These are phyloP conservation scores for Dione juno DNA, from an alignment of 2,888 invertebrate genomes.

Conservation along the genomic window DNA sequence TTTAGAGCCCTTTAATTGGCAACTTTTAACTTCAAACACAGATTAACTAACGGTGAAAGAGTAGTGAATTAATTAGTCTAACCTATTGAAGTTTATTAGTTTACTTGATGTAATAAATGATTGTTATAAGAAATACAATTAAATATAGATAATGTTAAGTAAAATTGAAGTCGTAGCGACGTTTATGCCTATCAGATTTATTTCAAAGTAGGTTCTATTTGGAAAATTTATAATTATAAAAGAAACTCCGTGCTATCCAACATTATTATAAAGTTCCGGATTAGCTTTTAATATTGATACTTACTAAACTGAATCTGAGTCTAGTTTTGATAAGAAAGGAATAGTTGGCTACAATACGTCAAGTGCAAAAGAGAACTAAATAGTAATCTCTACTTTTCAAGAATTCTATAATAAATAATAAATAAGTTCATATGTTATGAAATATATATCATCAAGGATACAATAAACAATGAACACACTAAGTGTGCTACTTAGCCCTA, in stretches of 20 bases:
- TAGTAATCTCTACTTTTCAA: too few relatives aligned
- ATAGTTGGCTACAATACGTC: too few relatives aligned
- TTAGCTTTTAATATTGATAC: too few relatives aligned
- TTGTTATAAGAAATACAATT: neutral
- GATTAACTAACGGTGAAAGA: conserved; percentile 43
- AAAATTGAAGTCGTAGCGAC: neutral
- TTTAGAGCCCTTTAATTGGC: conserved; percentile 44
- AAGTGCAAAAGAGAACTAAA: too few relatives aligned
- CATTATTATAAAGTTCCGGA: too few relatives aligned
- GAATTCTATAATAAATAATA: too few relatives aligned
- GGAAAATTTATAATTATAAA: too few relatives aligned
- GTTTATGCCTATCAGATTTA: too few relatives aligned
- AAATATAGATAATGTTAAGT: neutral
- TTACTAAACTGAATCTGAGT: too few relatives aligned
- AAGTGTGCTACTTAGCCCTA: conserved; percentile 9
- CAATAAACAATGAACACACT: conserved; percentile 18
- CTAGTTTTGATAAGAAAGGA: too few relatives aligned
- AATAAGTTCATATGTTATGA: neutral
- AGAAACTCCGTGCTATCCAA: too few relatives aligned
- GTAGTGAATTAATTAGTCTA: conserved; percentile 43
- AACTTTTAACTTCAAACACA: conserved; percentile 43
- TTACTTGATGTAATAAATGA: conserved; percentile 3
- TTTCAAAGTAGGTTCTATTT: too few relatives aligned
- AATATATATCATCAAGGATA: neutral
- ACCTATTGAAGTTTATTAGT: conserved; percentile 24